Percentiles rank a stretch among this genome's conserved stretches.
These are phyloP conservation scores for Flabesymbios commensalis DNA, from an alignment of 2,888 invertebrate genomes.

Conservation along the genomic window DNA sequence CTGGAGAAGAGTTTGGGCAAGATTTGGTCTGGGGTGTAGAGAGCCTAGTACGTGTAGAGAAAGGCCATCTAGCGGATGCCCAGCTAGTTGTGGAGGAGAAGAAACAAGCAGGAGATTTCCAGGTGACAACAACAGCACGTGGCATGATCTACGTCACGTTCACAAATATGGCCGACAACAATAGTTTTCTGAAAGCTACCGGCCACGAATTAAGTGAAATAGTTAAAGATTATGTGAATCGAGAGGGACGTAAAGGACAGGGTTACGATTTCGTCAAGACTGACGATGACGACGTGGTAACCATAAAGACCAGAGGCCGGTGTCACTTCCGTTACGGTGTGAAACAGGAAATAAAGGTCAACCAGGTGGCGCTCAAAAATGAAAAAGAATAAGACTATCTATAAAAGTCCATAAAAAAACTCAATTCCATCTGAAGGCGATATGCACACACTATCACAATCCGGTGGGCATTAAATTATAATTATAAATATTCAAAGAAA, in stretches of 20 bases:
- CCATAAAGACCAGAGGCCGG: constrained; percentile 38
- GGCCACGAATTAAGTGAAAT: constrained; percentile 53
- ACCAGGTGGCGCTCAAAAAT: constrained; percentile 37
- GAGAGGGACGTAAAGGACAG: constrained; percentile 30
- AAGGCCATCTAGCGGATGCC: constrained; percentile 53
- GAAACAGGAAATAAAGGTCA: constrained; percentile 55
- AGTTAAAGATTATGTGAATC: constrained; percentile 37
- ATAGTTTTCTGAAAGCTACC: constrained; percentile 55
- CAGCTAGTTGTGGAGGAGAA: constrained; percentile 56
- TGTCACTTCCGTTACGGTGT: constrained; percentile 56
- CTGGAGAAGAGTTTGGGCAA: constrained; percentile 56
- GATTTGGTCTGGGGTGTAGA: constrained; percentile 59
- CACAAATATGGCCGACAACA: constrained; percentile 59
- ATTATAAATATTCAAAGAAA: too few species aligned
- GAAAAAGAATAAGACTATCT: too few species aligned
- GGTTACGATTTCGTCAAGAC: constrained; percentile 3
- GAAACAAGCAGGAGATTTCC: constrained; percentile 49
- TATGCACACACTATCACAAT: too few species aligned
- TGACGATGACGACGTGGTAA: not conserved
- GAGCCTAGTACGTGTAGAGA: constrained; percentile 44
- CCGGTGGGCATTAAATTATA: too few species aligned
- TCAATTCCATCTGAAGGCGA: too few species aligned
- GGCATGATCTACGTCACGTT: constrained; percentile 57
- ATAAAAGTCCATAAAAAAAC: too few species aligned
- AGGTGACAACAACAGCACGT: constrained; percentile 49